A percentile compares a stretch with the other conserved stretches of the same genome.
These are phyloP conservation scores for Apodemia hepburni DNA, from an alignment of 2,888 invertebrate genomes.

Conservation along the genomic window DNA sequence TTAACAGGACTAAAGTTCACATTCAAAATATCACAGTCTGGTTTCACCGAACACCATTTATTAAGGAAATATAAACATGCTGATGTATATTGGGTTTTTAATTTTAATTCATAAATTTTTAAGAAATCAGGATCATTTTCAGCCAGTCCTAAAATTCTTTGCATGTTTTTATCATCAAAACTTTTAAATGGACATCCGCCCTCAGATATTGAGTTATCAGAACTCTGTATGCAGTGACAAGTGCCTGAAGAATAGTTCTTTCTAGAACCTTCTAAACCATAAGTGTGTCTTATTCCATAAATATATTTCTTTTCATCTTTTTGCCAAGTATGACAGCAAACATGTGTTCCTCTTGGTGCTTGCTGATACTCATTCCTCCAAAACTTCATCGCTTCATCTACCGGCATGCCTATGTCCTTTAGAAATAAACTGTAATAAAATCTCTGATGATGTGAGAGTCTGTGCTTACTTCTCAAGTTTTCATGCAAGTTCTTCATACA, in stretches of 20 bases:
- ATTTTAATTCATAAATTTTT: slow-evolving; percentile 52
- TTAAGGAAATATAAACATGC: slow-evolving; percentile 51
- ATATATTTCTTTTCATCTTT: slow-evolving; percentile 81
- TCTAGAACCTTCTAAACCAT: slow-evolving; percentile 85
- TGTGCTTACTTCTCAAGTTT: slow-evolving; percentile 75
- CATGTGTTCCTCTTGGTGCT: slow-evolving; percentile 57
- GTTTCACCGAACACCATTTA: slow-evolving; percentile 30
- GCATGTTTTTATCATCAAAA: slow-evolving; percentile 69
- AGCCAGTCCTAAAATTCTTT: slow-evolving; percentile 45
- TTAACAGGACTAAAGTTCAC: slow-evolving; percentile 66
- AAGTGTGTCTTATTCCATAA: slow-evolving; percentile 86
- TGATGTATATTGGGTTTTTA: slow-evolving; percentile 44
- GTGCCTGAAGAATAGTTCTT: slow-evolving; percentile 81
- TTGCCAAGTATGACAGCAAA: slow-evolving; percentile 83
- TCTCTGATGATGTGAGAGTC: slow-evolving; percentile 82
- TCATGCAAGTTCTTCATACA: slow-evolving; percentile 84
- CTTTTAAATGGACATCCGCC: slow-evolving; percentile 83
- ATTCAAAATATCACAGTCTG: slow-evolving; percentile 46
- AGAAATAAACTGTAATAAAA: slow-evolving; percentile 85
- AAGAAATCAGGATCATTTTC: slow-evolving; percentile 38
- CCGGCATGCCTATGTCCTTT: slow-evolving; percentile 85
- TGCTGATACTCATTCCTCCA: slow-evolving; percentile 84
- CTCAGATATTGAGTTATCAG: slow-evolving; percentile 73
- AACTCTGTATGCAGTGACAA: slow-evolving; percentile 78
- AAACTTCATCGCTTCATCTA: slow-evolving; percentile 82